Conservation (phyloP, 1,140 invertebrate species). For the Samia ricini region DNA sequence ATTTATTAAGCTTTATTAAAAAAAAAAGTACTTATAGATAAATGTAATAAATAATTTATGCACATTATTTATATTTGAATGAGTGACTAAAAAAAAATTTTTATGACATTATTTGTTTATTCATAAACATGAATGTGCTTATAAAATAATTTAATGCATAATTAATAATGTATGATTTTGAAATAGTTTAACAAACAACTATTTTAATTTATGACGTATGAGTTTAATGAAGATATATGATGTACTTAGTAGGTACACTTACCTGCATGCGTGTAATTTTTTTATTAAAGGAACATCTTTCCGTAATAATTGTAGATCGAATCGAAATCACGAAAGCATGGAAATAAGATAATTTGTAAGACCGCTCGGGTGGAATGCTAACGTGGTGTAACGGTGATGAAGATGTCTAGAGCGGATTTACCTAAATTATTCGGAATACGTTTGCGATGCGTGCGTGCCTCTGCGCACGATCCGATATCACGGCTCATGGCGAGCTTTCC, state of each 20-base stretch:
- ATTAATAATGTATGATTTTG: too few relatives aligned
- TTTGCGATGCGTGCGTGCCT: constrained; percentile 48
- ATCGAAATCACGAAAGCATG: constrained; percentile 53
- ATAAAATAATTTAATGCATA: too few relatives aligned
- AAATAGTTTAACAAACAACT: too few relatives aligned
- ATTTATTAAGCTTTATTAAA: not conserved
- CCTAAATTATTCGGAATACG: constrained; percentile 70
- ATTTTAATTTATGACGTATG: too few relatives aligned
- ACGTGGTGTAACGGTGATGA: constrained; percentile 59
- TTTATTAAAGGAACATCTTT: constrained; percentile 23
- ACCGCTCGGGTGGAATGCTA: constrained; percentile 51
- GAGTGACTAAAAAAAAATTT: too few relatives aligned
- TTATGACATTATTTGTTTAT: too few relatives aligned
- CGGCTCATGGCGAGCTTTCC: not conserved
- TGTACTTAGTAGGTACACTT: constrained; percentile 3
- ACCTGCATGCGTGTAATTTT: constrained; percentile 30
- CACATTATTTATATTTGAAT: not conserved
- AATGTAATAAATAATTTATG: too few relatives aligned
- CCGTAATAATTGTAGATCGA: constrained; percentile 37
- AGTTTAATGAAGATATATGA: too few relatives aligned
- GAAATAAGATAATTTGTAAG: constrained; percentile 63
- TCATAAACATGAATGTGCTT: too few relatives aligned
- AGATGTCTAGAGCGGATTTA: constrained; percentile 62
- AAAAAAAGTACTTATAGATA: not conserved
- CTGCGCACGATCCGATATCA: constrained; percentile 37